Conservation (phyloP, 2,113 vertebrate genomes). For the Phalacrocorax carbo region DNA sequence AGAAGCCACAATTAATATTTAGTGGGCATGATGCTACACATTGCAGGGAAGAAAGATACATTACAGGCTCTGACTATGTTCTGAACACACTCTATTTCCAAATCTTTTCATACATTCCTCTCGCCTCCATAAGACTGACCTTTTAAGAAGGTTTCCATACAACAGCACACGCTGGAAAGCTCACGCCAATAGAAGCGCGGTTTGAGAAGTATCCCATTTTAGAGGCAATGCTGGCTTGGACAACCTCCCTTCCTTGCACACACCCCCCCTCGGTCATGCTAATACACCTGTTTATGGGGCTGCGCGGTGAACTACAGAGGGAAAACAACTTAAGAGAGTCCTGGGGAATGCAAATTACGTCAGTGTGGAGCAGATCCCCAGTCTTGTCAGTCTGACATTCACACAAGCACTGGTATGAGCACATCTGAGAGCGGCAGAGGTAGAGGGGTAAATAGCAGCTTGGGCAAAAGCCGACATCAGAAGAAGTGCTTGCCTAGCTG, state of each 20-base stretch:
- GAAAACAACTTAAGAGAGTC: background rate
- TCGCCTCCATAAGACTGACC: rapidly evolving
- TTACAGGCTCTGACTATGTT: background rate
- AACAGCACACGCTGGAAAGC: background rate
- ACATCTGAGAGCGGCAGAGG: background rate
- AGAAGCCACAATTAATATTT: background rate
- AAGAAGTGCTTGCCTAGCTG: background rate
- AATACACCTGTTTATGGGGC: background rate
- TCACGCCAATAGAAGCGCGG: background rate
- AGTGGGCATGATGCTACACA: background rate
- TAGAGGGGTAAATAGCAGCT: background rate
- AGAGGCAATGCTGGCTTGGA: background rate
- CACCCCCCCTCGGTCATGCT: background rate
- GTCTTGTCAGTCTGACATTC: rapidly evolving
- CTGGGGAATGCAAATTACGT: background rate
- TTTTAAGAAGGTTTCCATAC: background rate
- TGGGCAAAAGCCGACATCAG: background rate
- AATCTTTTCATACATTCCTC: background rate
- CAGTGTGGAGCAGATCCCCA: background rate
- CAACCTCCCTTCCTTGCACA: background rate
- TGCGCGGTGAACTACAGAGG: background rate
- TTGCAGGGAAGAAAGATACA: background rate
- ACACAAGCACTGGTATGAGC: background rate
- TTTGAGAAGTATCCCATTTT: background rate
- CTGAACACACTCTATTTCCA: background rate